Evolutionary conservation across 2,888 invertebrate species (phyloP).

Genomic region (Luperina nickerlii): DNA sequence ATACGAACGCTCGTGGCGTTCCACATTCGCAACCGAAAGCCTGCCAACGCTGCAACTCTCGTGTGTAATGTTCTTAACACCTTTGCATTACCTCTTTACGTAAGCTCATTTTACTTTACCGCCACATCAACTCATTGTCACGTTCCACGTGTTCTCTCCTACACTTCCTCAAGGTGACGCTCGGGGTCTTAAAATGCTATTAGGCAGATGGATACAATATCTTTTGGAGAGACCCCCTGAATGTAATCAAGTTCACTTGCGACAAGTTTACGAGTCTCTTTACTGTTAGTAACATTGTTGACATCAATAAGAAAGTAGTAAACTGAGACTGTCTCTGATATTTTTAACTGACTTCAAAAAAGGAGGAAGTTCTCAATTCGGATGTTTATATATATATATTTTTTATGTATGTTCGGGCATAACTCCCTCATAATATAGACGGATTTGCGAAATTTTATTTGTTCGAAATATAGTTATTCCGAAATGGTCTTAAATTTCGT

Average conservation of each 20-base stretch:
- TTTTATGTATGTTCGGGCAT: too few species aligned
- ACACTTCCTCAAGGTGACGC: slow-evolving; percentile 16
- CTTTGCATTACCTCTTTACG: slow-evolving; percentile 39
- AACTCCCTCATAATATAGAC: too few species aligned
- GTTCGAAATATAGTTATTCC: too few species aligned
- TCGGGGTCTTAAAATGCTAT: slow-evolving; percentile 54
- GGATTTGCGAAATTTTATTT: too few species aligned
- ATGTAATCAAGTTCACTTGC: slow-evolving; percentile 51
- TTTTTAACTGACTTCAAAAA: neutral
- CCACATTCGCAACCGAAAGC: neutral
- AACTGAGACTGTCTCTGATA: slow-evolving; percentile 5
- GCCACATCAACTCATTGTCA: slow-evolving; percentile 39
- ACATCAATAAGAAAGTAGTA: slow-evolving; percentile 30
- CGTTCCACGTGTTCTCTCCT: slow-evolving; percentile 34
- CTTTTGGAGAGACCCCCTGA: slow-evolving; percentile 46
- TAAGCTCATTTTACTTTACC: slow-evolving; percentile 46
- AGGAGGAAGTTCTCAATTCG: too few species aligned
- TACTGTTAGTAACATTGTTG: slow-evolving; percentile 44
- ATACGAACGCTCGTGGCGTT: neutral
- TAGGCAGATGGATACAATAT: slow-evolving; percentile 53
- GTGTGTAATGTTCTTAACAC: slow-evolving; percentile 11
- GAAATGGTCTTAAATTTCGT: too few species aligned
- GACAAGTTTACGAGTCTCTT: slow-evolving; percentile 54
- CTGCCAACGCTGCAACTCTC: neutral
- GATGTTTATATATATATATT: too few species aligned